Conservation (phyloP, 2,888 invertebrate genomes). For the Drosophila falleni region DNA sequence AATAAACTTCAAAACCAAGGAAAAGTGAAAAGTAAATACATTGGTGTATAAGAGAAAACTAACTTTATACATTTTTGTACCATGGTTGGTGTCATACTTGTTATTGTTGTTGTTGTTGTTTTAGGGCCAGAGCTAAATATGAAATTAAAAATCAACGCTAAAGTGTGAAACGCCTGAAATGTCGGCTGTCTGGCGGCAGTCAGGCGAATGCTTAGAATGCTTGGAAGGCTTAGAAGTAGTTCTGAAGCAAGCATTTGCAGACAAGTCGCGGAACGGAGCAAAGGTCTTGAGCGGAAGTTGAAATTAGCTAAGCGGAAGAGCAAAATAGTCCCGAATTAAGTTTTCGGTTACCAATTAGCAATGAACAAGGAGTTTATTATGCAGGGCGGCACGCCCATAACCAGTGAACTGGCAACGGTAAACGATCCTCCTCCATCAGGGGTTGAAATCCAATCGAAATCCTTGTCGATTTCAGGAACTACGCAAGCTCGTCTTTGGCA, state of each 20-base stretch:
- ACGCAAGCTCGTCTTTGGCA: constrained; percentile 88
- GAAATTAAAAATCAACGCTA: constrained; percentile 80
- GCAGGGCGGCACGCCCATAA: constrained; percentile 88
- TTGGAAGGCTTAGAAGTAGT: constrained; percentile 25
- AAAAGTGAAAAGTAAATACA: too few relatives aligned
- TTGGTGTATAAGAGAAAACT: background rate
- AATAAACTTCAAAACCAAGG: too few relatives aligned
- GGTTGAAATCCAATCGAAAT: background rate
- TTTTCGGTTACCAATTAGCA: constrained; percentile 38
- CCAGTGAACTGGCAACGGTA: constrained; percentile 88
- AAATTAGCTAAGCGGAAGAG: constrained; percentile 50
- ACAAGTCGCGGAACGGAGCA: constrained; percentile 65
- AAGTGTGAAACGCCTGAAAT: constrained; percentile 76
- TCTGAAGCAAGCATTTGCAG: constrained; percentile 55
- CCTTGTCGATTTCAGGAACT: constrained; percentile 86
- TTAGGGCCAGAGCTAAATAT: constrained; percentile 67
- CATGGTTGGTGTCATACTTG: constrained; percentile 48
- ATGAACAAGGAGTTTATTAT: constrained; percentile 84
- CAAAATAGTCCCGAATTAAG: constrained; percentile 1
- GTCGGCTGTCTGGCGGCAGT: constrained; percentile 48
- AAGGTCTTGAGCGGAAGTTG: constrained; percentile 71
- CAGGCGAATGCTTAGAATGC: constrained; percentile 28
- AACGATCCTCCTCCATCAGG: constrained; percentile 52
- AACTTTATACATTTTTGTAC: constrained; percentile 3
- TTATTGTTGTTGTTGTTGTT: constrained; percentile 38